A percentile compares a stretch with the other conserved stretches of the same genome.
Evolutionary conservation across 2,888 invertebrate species (phyloP).

Genomic region (Neoitamus cyanurus): DNA sequence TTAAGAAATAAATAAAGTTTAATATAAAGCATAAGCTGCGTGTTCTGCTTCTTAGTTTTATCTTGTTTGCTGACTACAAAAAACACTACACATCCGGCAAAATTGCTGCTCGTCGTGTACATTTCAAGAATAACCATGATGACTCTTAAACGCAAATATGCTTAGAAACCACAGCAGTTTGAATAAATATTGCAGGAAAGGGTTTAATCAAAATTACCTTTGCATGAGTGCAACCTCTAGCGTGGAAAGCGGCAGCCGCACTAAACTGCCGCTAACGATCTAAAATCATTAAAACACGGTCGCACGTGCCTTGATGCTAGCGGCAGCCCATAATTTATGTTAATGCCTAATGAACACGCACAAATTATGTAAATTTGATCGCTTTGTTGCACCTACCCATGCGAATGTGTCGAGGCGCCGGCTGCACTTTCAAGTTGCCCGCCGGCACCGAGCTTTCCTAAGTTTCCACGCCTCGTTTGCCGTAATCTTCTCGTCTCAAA

Average conservation of each 20-base stretch:
- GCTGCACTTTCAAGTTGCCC: not conserved
- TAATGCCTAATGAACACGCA: not conserved
- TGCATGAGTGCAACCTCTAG: not conserved
- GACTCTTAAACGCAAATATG: too few species aligned
- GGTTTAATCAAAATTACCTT: not conserved
- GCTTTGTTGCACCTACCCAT: not conserved
- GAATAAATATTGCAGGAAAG: not conserved
- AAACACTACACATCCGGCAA: too few species aligned
- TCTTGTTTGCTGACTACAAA: too few species aligned
- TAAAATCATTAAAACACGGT: not conserved
- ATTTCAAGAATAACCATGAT: too few species aligned
- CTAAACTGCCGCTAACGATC: not conserved
- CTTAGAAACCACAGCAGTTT: not conserved
- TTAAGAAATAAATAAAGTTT: too few species aligned
- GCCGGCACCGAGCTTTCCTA: not conserved
- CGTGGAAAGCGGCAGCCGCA: not conserved
- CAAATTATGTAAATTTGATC: not conserved
- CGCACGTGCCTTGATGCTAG: not conserved
- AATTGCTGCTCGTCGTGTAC: too few species aligned
- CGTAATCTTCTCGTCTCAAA: not conserved
- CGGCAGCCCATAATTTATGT: not conserved
- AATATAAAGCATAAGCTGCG: too few species aligned
- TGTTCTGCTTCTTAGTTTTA: too few species aligned
- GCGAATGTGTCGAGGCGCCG: not conserved
- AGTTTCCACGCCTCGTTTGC: not conserved